These are phyloP conservation scores for Gymnothorax reevesii DNA, from an alignment of 2,797 vertebrate genomes.

Conservation along the genomic window DNA sequence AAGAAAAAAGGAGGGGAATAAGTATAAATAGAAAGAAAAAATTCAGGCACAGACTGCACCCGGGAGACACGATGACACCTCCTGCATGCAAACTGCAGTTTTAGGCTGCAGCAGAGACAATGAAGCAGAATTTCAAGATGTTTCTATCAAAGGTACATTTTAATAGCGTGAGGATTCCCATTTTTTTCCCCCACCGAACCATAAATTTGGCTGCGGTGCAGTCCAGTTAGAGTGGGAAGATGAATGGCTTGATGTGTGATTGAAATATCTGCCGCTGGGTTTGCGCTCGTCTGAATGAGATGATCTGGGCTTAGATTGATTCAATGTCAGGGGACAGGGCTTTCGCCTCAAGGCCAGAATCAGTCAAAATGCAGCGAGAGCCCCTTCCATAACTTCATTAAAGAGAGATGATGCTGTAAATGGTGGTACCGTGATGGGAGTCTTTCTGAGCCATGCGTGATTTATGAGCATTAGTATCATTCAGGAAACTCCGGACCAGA, in stretches of 20 bases:
- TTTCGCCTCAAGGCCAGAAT: slow-evolving; percentile 57
- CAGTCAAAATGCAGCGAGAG: slow-evolving; percentile 58
- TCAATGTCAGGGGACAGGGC: slow-evolving; percentile 56
- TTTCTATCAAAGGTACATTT: slow-evolving; percentile 36
- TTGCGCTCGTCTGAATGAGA: slow-evolving; percentile 67
- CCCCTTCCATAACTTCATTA: slow-evolving; percentile 69
- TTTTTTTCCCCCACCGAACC: slow-evolving; percentile 54
- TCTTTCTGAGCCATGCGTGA: background rate
- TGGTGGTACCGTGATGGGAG: slow-evolving; percentile 3
- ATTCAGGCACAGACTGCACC: background rate
- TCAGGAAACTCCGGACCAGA: background rate
- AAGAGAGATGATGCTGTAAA: slow-evolving; percentile 50
- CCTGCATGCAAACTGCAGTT: background rate
- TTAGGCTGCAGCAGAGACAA: slow-evolving; percentile 30
- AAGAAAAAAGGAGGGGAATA: background rate
- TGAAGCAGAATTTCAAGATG: slow-evolving; percentile 29
- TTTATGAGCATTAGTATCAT: background rate
- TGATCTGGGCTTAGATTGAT: slow-evolving; percentile 72
- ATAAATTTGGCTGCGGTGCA: slow-evolving; percentile 42
- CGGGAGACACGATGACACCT: background rate
- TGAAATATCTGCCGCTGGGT: slow-evolving; percentile 77
- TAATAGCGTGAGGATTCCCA: slow-evolving; percentile 34
- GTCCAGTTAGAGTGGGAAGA: slow-evolving; percentile 59
- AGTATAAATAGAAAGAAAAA: background rate
- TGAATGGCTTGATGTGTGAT: slow-evolving; percentile 76